Conservation (phyloP, 1,140 invertebrate genomes). For the Tetramorium simillimum region DNA sequence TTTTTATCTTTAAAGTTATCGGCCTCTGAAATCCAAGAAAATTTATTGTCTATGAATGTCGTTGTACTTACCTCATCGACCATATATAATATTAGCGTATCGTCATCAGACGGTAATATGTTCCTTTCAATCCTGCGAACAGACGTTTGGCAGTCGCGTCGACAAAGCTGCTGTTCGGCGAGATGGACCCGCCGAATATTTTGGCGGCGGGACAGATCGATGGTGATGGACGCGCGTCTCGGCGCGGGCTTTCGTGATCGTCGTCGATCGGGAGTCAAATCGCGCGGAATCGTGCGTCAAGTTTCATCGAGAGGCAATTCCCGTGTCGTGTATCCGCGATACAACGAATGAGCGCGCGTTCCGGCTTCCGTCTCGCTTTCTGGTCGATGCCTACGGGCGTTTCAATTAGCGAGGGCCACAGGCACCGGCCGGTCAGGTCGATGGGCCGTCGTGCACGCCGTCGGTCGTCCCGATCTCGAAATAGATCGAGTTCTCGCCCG, state of each 20-base stretch:
- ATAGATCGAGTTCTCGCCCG: conserved; percentile 66
- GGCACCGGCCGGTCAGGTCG: conserved; percentile 9
- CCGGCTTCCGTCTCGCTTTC: conserved; percentile 68
- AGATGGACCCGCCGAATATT: background rate
- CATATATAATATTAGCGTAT: conserved; percentile 23
- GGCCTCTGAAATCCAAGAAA: background rate
- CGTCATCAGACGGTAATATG: background rate
- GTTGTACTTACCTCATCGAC: conserved; percentile 7
- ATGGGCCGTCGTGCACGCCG: conserved; percentile 47
- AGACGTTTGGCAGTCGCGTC: conserved; percentile 29
- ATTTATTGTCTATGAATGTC: background rate
- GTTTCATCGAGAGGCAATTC: conserved; percentile 35
- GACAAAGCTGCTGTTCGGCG: background rate
- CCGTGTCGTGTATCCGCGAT: background rate
- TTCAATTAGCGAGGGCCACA: conserved; percentile 71
- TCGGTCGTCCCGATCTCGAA: conserved; percentile 68
- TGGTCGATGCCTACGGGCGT: conserved; percentile 73
- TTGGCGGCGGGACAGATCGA: background rate
- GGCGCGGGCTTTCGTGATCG: no score
- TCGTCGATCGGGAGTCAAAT: conserved; percentile 47
- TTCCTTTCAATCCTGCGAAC: conserved; percentile 33
- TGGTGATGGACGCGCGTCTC: background rate
- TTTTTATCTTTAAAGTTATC: background rate
- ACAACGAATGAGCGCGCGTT: background rate
- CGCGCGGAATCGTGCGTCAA: conserved; percentile 7